Evolutionary conservation across 2,113 vertebrate genomes (phyloP).

Genomic region (Copsychus sechellarum): DNA sequence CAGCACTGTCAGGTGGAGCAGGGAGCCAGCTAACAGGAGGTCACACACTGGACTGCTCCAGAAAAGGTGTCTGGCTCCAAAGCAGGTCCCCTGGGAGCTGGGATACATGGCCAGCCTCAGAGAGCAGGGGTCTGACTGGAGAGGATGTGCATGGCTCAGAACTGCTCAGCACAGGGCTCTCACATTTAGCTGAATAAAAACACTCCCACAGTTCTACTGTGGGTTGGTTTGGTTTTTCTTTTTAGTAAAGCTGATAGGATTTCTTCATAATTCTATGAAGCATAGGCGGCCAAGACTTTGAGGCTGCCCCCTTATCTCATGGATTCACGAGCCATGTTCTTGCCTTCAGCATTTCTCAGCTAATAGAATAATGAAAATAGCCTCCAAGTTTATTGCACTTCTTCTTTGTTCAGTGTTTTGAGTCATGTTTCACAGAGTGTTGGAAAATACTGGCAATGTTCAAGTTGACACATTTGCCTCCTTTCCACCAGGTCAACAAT

Average conservation of each 20-base stretch:
- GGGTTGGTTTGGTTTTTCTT: neutral
- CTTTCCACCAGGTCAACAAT: neutral
- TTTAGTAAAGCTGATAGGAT: neutral
- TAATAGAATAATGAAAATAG: neutral
- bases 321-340: neutral
- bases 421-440: neutral
- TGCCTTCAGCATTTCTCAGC: neutral
- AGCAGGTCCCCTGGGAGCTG: neutral
- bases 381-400: neutral
- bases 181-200: neutral
- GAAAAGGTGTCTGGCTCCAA: neutral
- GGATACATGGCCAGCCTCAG: neutral
- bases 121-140: neutral
- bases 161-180: neutral
- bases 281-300: neutral
- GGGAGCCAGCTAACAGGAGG: fast-evolving
- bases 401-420: neutral
- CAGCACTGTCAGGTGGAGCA: neutral
- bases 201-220: neutral
- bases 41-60: fast-evolving
- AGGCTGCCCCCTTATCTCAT: neutral
- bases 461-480: neutral
- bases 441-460: neutral
- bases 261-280: neutral
- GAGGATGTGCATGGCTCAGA: neutral